Percentiles rank a stretch among this genome's conserved stretches.
phyloP scores from a whole-genome alignment of 2,113 vertebrate genomes.

The Zosterops lateralis region DNA sequence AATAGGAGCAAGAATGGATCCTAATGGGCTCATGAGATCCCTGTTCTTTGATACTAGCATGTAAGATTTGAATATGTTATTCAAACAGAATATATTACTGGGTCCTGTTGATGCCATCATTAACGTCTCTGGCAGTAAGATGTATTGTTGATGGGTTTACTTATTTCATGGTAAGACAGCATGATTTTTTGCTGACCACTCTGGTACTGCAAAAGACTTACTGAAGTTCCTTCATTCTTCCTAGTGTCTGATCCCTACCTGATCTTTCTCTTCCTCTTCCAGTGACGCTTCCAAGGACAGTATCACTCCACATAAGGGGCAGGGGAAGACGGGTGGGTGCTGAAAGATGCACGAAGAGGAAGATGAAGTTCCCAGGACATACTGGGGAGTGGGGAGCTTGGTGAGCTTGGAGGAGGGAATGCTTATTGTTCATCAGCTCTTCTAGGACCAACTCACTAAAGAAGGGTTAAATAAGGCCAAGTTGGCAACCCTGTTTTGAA shows the following conservation, averaged over 20 bases:
- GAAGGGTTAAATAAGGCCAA: not conserved
- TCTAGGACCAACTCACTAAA: not conserved
- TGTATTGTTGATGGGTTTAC: not conserved
- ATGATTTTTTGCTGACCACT: not conserved
- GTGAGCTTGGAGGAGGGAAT: not conserved
- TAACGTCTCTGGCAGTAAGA: not conserved
- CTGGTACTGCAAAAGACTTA: not conserved
- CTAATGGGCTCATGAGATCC: not conserved
- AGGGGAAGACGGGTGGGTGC: conserved; percentile 60
- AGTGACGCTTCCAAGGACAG: conserved; percentile 51
- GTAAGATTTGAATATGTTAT: not conserved
- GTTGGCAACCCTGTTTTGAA: not conserved
- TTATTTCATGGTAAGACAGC: not conserved
- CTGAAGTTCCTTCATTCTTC: not conserved
- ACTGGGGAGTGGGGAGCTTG: not conserved
- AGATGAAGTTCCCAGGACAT: conserved; percentile 38
- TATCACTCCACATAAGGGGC: conserved; percentile 64
- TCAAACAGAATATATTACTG: not conserved
- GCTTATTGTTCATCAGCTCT: not conserved
- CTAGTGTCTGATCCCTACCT: conserved; percentile 55
- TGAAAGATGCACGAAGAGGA: conserved; percentile 65
- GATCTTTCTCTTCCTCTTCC: conserved; percentile 68
- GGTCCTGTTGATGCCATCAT: not conserved
- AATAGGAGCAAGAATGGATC: not conserved
- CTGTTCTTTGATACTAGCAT: not conserved